Evolutionary conservation across 2,888 invertebrate species (phyloP), one percentile per base, ranked within the genome.

Genomic region (Lordiphosa andalusiaca): DNA sequence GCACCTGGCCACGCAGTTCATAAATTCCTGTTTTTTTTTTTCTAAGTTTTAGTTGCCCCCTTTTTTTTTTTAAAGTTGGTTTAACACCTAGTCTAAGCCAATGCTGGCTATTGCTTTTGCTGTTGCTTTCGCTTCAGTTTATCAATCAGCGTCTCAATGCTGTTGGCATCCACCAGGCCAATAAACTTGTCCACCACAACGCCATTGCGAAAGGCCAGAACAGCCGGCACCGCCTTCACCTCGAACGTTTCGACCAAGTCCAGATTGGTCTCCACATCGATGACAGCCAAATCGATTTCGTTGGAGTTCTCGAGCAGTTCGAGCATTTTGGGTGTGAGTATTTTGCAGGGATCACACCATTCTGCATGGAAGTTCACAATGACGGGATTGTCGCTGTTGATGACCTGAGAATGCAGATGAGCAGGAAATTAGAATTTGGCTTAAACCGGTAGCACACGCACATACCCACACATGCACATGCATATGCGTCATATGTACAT

Each of bases 291-390:
- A 89, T 96, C 93, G 50, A 96, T 91, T 74, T 94, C 92, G 6
- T 91, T 91, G 49, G 93, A 92, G 1, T 94, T 93, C 72, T 93
- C 93, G 30, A 96, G 92, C 49, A 96, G 88, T 86, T 95, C 94
- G 74, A 92, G 92, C 88, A 96, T 92, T 89, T 95, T 95, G 2
- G 96, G 96, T 0, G 96, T 96, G 10, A 96, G 91, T 80, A 95
- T 94, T 89, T 95, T 95, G 88, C 96, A 96, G 0, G 96, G 96
- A 88, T 95, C 95, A 85, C 96, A 96, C 96, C 96, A 96, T 73
- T 96, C 95, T 0, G 96, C 96, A 85, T 96, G 96, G 86, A 96
- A 96, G 88, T 96, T 96, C 0, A 96, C 95, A 88, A 96, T 95
- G n/a, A 96, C 96, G 30, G 96, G 95, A 80, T 93, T 93, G 36